Evolutionary conservation across 1,140 invertebrate species (phyloP).

Genomic region (Micrasema longulum): DNA sequence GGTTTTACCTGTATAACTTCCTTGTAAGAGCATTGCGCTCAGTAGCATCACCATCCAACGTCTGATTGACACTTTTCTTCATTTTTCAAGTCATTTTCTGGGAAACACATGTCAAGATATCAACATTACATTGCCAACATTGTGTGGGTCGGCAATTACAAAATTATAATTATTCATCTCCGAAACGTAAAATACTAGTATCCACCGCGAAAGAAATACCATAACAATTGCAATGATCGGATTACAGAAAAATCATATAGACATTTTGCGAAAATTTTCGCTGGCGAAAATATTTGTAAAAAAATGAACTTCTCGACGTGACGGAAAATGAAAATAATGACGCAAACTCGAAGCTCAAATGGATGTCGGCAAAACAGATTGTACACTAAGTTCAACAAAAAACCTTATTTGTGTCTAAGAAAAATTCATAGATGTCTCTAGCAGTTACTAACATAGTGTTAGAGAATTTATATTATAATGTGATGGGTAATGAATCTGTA

Average conservation of each 20-base stretch:
- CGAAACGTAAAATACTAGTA: slow-evolving; percentile 1
- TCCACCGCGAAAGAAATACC: slow-evolving; percentile 21
- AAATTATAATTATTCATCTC: slow-evolving; percentile 34
- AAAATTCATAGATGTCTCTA: slow-evolving; percentile 3
- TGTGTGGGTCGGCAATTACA: slow-evolving; percentile 22
- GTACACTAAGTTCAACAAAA: not conserved
- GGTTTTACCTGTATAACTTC: slow-evolving; percentile 46
- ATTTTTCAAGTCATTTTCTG: slow-evolving; percentile 48
- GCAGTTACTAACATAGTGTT: no score
- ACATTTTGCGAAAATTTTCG: slow-evolving; percentile 22
- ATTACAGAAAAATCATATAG: slow-evolving; percentile 27
- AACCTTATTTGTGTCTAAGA: slow-evolving; percentile 1
- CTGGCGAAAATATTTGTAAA: slow-evolving; percentile 1
- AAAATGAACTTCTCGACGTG: not conserved
- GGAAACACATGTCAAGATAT: slow-evolving; percentile 48
- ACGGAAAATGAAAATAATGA: slow-evolving; percentile 22
- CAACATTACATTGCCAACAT: slow-evolving; percentile 45
- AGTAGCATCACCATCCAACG: slow-evolving; percentile 41
- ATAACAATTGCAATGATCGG: slow-evolving; percentile 38
- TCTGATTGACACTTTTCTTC: slow-evolving; percentile 47
- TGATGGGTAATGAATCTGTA: no score
- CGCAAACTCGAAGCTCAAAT: not conserved
- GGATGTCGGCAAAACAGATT: slow-evolving; percentile 22
- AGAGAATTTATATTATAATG: no score
- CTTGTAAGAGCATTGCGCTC: slow-evolving; percentile 50